Evolutionary conservation across 1,140 invertebrate species (phyloP), one percentile per base, ranked within the genome.

Genomic region (Bilobella aurantiaca): DNA sequence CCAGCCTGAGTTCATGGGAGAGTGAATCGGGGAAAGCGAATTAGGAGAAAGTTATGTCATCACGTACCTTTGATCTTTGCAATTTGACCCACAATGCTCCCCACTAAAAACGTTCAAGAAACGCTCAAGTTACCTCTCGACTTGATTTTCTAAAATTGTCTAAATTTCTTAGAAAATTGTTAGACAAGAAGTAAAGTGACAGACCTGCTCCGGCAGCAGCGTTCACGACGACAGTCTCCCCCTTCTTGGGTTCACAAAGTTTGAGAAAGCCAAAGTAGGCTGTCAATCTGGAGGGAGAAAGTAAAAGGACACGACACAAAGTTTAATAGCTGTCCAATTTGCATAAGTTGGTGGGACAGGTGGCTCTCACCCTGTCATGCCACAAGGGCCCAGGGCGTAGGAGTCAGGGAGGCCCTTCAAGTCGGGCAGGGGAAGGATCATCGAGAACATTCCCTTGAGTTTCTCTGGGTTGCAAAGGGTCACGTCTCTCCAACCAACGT

Each of bases 261-360:
- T 87, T 81, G 23, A 84, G 71, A 21, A 88, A 79, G 0, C 87
- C 87, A 75, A 87, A 87, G 73, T 86, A 87, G 1, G 86, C 85
- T 5, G 85, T 87, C 64, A 83, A 82, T n/a, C 63, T 64, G n/a
- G 12, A 32, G 30, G 14, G 32, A 21, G 12, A 85, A 86, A 69
- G 32, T 76, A 76, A 69, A 63, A 1, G n/a, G 3, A 58, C 53
- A 28, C 18, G n/a, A n/a, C n/a, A n/a, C n/a, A n/a, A n/a, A n/a
- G n/a, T n/a, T n/a, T n/a, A n/a, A n/a, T n/a, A n/a, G n/a, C n/a
- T n/a, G n/a, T n/a, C n/a, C n/a, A n/a, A n/a, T n/a, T n/a, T n/a
- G n/a, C n/a, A n/a, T n/a, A n/a, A n/a, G n/a, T n/a, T n/a, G n/a
- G n/a, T n/a, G n/a, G n/a, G n/a, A n/a, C n/a, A n/a, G n/a, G n/a